Base-by-base conservation (phyloP, 2,888 invertebrate species). In the Resseliella maxima region DNA sequence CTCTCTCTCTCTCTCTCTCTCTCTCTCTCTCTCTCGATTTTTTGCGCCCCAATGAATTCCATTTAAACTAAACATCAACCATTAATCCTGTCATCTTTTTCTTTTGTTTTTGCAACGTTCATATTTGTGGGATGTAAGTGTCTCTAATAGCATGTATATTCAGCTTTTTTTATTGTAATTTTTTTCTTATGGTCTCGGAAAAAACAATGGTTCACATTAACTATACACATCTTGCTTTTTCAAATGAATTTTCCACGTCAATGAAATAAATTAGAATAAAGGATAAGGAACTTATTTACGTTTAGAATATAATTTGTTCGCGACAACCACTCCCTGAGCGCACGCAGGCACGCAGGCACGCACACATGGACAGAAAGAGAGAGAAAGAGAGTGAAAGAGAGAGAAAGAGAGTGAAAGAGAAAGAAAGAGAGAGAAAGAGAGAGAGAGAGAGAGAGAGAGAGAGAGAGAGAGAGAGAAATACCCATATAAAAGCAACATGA, bases 21-120 rank as follows among this genome's bases (percentile, higher is more conserved):
- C 50, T 50, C 12, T 6, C 50, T 12, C 5, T 10, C 21, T 50
- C 24, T 24, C 24, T 59, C 24, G 3, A 59, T 59, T 24, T 24
- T 31, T 15, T 50, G 2, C 59, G n/a, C 31, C 72, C 31, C 27
- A 31, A 31, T 72, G 72, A 72, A 72, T 72, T 72, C 2, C 72
- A 72, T 72, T 72, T 31, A 72, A 59, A 59, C 24, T 59, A 24
- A 72, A 72, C 72, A 72, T 72, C 72, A 2, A 31, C 35, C 27
- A 72, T 72, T 31, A 31, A 31, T 72, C 31, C 31, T 31, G 72
- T 12, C 72, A 72, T 31, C 31, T 31, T 31, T 31, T 24, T 72
- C 41, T 8, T 41, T 5, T 41, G 5, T 59, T 59, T 59, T 1
- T 50, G 2, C 18, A 18, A 15, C 46, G 46, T 50, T 50, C 64